phyloP scores from a whole-genome alignment of 2,888 invertebrate genomes.

The Melanostoma mellinum region DNA sequence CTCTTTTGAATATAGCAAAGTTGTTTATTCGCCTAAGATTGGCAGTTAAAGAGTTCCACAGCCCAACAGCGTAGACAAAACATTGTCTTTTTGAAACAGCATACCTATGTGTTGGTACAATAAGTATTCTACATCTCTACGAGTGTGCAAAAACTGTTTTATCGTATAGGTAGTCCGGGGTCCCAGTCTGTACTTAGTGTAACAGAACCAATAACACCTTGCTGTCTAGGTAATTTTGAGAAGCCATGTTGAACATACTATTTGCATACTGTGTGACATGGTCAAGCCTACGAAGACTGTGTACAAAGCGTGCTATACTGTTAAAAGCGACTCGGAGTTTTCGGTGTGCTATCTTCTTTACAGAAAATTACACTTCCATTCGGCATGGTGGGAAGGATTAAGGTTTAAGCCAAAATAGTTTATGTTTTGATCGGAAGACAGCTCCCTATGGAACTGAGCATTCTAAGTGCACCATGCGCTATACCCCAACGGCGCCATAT shows the following conservation, averaged over 20 bases:
- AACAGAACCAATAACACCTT: not conserved
- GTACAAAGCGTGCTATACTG: no score
- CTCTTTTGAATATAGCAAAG: no score
- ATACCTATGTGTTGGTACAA: no score
- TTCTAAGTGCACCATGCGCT: no score
- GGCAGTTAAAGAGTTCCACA: no score
- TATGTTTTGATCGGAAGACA: not conserved
- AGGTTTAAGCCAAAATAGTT: not conserved
- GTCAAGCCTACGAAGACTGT: no score
- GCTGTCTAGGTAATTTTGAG: not conserved
- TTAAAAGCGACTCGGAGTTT: not conserved
- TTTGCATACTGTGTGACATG: not conserved
- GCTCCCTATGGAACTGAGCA: not conserved
- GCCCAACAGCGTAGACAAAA: no score
- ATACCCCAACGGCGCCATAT: no score
- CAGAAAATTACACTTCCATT: slow-evolving; percentile 1
- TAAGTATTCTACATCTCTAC: no score
- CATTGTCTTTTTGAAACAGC: no score
- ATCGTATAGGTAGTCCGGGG: slow-evolving; percentile 3
- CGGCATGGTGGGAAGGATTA: not conserved
- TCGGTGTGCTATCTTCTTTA: not conserved
- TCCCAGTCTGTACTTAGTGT: not conserved
- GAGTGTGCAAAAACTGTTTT: not conserved
- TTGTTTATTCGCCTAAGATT: no score
- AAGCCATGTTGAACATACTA: not conserved